Percentiles rank a stretch among this genome's conserved stretches.
Evolutionary conservation across 2,113 vertebrate genomes (phyloP).

Genomic region (Caloenas nicobarica): DNA sequence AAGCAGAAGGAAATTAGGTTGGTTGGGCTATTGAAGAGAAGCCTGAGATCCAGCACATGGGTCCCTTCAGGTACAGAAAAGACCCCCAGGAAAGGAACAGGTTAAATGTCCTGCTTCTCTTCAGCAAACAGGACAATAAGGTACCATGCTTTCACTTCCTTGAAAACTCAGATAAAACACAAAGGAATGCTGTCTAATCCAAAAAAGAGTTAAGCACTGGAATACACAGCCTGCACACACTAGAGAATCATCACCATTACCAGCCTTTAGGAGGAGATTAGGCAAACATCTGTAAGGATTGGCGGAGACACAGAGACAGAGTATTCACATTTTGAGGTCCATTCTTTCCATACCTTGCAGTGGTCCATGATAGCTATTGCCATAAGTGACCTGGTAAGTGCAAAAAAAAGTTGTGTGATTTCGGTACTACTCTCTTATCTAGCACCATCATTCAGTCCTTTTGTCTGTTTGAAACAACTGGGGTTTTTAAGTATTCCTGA

Average conservation of each 20-base stretch:
- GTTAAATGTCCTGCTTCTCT: background rate
- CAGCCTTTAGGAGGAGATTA: background rate
- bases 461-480: background rate
- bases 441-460: background rate
- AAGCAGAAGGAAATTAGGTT: fast-evolving
- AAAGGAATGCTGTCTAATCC: background rate
- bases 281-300: background rate
- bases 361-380: background rate
- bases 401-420: background rate
- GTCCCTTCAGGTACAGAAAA: background rate
- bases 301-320: background rate
- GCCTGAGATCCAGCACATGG: background rate
- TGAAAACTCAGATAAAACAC: background rate
- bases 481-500: background rate
- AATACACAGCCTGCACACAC: fast-evolving
- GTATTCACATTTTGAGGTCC: background rate
- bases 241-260: background rate
- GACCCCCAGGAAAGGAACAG: background rate
- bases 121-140: background rate
- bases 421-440: background rate
- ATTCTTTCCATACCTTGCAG: background rate
- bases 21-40: background rate
- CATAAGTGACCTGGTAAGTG: background rate
- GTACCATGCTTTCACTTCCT: background rate
- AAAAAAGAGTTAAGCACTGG: background rate